Percentiles rank a stretch among this genome's conserved stretches.
Evolutionary conservation across 2,113 vertebrate genomes (phyloP).

Genomic region (Typhlomys cinereus): DNA sequence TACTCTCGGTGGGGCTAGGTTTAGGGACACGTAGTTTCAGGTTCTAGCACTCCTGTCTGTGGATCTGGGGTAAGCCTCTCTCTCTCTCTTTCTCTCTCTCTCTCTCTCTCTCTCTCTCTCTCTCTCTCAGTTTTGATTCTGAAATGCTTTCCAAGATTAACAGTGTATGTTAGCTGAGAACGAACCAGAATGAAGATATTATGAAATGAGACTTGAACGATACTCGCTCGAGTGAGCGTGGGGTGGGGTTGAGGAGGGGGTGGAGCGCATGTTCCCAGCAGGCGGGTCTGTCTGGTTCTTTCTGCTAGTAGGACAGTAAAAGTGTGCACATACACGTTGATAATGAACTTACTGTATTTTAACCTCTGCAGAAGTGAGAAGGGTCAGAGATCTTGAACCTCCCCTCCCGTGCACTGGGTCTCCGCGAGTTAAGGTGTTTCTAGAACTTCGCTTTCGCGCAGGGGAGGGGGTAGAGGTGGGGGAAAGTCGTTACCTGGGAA

Average conservation of each 20-base stretch:
- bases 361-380: slow-evolving; percentile 16
- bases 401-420: background rate
- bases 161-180: slow-evolving; percentile 21
- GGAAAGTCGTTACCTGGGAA: background rate
- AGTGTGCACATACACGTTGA: slow-evolving; percentile 17
- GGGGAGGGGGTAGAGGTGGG: no score
- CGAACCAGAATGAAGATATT: slow-evolving; percentile 45
- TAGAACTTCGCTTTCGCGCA: slow-evolving; percentile 48
- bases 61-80: background rate
- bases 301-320: background rate
- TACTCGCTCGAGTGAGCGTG: background rate
- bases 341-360: slow-evolving; percentile 36
- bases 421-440: slow-evolving; percentile 8
- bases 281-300: background rate
- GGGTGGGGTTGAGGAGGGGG: background rate
- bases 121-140: background rate
- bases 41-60: background rate
- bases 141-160: slow-evolving; percentile 60
- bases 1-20: slow-evolving; percentile 3
- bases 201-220: slow-evolving; percentile 19
- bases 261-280: slow-evolving; percentile 37
- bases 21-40: background rate
- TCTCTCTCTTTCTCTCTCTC: no score
- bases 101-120: background rate
- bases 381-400: background rate